Evolutionary conservation across 2,888 invertebrate genomes (phyloP).

Genomic region (Pyrochroa serraticornis): DNA sequence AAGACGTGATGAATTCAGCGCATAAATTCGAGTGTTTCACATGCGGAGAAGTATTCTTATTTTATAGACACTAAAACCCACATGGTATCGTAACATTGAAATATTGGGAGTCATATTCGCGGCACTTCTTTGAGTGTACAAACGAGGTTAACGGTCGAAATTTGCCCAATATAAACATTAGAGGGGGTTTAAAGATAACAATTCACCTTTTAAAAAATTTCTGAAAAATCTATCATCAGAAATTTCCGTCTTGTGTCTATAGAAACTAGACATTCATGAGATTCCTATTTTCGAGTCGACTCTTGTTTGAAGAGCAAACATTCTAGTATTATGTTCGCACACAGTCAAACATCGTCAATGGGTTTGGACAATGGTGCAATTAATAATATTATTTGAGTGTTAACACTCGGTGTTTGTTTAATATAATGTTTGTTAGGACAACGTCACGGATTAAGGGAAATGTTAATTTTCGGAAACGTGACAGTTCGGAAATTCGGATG

Average conservation of each 20-base stretch:
- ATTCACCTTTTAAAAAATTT: not conserved
- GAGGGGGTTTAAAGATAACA: not conserved
- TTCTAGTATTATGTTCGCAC: conserved; percentile 39
- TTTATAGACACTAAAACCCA: conserved; percentile 31
- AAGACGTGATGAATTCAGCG: conserved; percentile 10
- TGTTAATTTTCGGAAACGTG: conserved; percentile 28
- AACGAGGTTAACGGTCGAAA: conserved; percentile 25
- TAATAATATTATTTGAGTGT: conserved; percentile 47
- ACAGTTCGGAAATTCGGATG: conserved; percentile 18
- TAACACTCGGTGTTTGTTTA: conserved; percentile 43
- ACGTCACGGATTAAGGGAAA: conserved; percentile 25
- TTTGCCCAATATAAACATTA: conserved; percentile 12
- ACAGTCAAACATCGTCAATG: conserved; percentile 45
- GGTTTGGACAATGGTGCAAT: conserved; percentile 47
- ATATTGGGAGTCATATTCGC: conserved; percentile 28
- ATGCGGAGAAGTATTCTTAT: conserved; percentile 15
- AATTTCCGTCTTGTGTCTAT: conserved; percentile 37
- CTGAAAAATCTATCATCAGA: conserved; percentile 21
- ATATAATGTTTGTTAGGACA: conserved; percentile 23
- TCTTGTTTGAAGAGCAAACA: conserved; percentile 39
- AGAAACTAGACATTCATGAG: conserved; percentile 39
- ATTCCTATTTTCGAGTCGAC: conserved; percentile 38
- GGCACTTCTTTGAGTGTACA: conserved; percentile 18
- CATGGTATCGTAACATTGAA: conserved; percentile 21
- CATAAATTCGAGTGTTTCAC: conserved; percentile 5